These are phyloP conservation scores for Eclectus roratus DNA, from an alignment of 2,113 vertebrate genomes.

Conservation along the genomic window DNA sequence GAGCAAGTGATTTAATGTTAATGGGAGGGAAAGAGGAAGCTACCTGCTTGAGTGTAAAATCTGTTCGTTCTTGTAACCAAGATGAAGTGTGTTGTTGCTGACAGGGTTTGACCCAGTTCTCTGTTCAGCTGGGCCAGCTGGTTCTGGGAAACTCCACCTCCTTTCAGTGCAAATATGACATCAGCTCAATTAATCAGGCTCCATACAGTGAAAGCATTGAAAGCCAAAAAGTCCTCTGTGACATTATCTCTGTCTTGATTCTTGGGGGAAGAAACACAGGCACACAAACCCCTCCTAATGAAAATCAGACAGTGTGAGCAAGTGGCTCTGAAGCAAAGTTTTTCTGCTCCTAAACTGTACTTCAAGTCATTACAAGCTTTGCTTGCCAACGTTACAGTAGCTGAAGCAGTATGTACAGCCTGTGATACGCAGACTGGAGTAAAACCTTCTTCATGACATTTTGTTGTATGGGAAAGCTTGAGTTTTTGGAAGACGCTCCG, in stretches of 20 bases:
- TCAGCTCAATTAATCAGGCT: not conserved
- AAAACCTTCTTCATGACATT: constrained; percentile 74
- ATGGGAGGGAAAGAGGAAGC: not conserved
- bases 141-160: not conserved
- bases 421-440: constrained; percentile 71
- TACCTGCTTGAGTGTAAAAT: not conserved
- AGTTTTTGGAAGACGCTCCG: constrained; percentile 74
- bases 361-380: constrained; percentile 58
- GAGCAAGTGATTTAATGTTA: not conserved
- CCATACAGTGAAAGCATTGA: not conserved
- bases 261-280: not conserved
- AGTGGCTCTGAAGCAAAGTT: constrained; percentile 50
- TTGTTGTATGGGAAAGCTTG: constrained; percentile 75
- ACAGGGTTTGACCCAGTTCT: constrained; percentile 20
- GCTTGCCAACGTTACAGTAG: constrained; percentile 59
- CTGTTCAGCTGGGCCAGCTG: not conserved
- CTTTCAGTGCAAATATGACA: not conserved
- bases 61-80: not conserved
- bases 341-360: constrained; percentile 63
- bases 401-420: constrained; percentile 61
- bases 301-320: constrained; percentile 48
- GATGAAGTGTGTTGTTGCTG: not conserved
- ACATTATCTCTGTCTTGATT: constrained; percentile 47
- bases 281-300: constrained; percentile 18
- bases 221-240: constrained; percentile 26